A percentile compares a stretch with the other conserved stretches of the same genome.
These are phyloP conservation scores for Chironomus tentans DNA, from an alignment of 2,888 invertebrate genomes.

Conservation along the genomic window DNA sequence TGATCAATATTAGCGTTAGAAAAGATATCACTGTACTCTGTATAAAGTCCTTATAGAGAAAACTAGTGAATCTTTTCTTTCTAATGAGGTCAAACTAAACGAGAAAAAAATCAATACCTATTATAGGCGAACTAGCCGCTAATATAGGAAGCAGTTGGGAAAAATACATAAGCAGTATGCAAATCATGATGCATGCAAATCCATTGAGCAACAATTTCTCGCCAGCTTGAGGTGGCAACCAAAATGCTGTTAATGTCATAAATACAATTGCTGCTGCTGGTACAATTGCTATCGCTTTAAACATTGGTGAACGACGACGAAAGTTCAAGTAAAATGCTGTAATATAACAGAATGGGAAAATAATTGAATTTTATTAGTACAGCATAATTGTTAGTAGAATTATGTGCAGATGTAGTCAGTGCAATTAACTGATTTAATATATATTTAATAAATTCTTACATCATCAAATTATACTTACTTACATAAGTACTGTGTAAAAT, in stretches of 20 bases:
- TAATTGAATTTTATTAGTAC: slow-evolving; percentile 47
- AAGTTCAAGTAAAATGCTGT: slow-evolving; percentile 46
- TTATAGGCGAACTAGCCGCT: slow-evolving; percentile 42
- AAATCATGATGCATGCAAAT: slow-evolving; percentile 49
- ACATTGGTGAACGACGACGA: slow-evolving; percentile 49
- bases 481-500: background rate
- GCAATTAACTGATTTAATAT: slow-evolving; percentile 33
- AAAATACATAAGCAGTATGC: slow-evolving; percentile 55
- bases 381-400: slow-evolving; percentile 38
- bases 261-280: slow-evolving; percentile 54
- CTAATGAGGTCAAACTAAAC: no score
- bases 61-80: no score
- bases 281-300: slow-evolving; percentile 52
- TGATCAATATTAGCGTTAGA: no score
- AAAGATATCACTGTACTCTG: no score
- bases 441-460: slow-evolving; percentile 29
- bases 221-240: slow-evolving; percentile 56
- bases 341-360: slow-evolving; percentile 40
- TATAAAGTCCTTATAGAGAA: no score
- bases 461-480: slow-evolving; percentile 42
- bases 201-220: slow-evolving; percentile 56
- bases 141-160: slow-evolving; percentile 46
- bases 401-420: slow-evolving; percentile 38
- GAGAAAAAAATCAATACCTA: slow-evolving; percentile 35
- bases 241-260: slow-evolving; percentile 52